These are phyloP conservation scores for Empidonax traillii DNA, from an alignment of 2,113 vertebrate genomes.

Conservation along the genomic window DNA sequence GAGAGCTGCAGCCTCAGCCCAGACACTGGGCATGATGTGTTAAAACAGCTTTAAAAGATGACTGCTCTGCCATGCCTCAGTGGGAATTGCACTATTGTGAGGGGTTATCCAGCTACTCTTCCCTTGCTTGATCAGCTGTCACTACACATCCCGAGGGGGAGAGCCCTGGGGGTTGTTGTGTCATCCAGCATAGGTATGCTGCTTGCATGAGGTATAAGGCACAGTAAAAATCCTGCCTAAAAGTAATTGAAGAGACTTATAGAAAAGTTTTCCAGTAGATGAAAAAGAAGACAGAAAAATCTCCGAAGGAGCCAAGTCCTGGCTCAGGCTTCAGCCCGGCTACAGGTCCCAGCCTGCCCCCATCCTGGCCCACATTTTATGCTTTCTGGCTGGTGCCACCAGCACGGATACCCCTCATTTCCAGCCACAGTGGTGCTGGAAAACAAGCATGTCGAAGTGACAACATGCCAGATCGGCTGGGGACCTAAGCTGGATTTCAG, in stretches of 20 bases:
- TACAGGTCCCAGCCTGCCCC: accelerated
- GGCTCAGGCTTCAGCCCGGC: accelerated
- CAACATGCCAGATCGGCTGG: accelerated
- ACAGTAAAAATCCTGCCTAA: background rate
- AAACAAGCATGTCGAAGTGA: background rate
- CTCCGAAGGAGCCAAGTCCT: background rate
- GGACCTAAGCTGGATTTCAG: accelerated
- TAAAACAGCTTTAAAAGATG: background rate
- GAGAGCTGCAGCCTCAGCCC: background rate
- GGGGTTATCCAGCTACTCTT: background rate
- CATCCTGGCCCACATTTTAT: accelerated
- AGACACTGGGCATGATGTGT: background rate
- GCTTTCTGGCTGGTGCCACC: background rate
- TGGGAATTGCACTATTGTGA: accelerated
- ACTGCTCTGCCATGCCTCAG: accelerated
- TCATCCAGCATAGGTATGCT: background rate
- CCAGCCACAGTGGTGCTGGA: accelerated
- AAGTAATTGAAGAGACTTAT: background rate
- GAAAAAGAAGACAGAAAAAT: background rate
- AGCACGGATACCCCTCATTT: accelerated
- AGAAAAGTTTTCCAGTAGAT: background rate
- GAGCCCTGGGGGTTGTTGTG: accelerated
- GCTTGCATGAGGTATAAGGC: background rate
- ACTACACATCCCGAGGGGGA: accelerated
- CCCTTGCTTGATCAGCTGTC: background rate